These are phyloP conservation scores for Phthorimaea operculella DNA, from an alignment of 1,140 invertebrate genomes.

Conservation along the genomic window DNA sequence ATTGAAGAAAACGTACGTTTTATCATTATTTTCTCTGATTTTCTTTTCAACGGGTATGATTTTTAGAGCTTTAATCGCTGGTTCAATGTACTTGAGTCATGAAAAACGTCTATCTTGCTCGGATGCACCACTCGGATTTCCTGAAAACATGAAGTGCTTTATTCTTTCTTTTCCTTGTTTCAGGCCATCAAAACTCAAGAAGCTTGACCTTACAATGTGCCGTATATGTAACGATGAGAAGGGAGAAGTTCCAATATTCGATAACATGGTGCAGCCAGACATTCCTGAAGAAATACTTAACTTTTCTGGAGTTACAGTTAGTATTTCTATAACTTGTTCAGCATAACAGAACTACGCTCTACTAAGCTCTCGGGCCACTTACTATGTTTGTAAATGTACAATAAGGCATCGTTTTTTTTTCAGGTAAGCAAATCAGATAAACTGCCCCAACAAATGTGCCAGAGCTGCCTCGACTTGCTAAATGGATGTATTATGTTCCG, in stretches of 20 bases:
- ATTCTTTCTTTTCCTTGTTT: too few species aligned
- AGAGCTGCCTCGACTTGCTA: slow-evolving; percentile 43
- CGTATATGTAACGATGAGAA: slow-evolving; percentile 43
- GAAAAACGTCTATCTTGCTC: too few species aligned
- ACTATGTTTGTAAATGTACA: neutral
- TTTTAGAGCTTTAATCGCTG: too few species aligned
- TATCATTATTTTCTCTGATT: neutral
- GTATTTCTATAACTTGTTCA: slow-evolving; percentile 14
- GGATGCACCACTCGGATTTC: too few species aligned
- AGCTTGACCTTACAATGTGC: slow-evolving; percentile 27
- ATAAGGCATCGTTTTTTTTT: neutral
- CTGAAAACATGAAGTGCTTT: too few species aligned
- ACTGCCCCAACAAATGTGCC: slow-evolving; percentile 45
- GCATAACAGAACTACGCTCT: too few species aligned
- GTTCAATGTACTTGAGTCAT: too few species aligned
- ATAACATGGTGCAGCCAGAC: slow-evolving; percentile 36
- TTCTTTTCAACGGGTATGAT: too few species aligned
- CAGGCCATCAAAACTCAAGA: slow-evolving; percentile 16
- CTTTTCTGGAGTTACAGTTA: slow-evolving; percentile 47
- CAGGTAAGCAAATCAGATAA: slow-evolving; percentile 42
- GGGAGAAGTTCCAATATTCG: slow-evolving; percentile 47
- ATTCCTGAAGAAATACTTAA: slow-evolving; percentile 48
- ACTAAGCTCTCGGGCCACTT: too few species aligned
- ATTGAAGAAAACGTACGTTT: slow-evolving; percentile 14
- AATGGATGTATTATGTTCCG: slow-evolving; percentile 53